These are phyloP conservation scores for Eufriesea mexicana DNA, from an alignment of 1,140 invertebrate species.

Conservation along the genomic window DNA sequence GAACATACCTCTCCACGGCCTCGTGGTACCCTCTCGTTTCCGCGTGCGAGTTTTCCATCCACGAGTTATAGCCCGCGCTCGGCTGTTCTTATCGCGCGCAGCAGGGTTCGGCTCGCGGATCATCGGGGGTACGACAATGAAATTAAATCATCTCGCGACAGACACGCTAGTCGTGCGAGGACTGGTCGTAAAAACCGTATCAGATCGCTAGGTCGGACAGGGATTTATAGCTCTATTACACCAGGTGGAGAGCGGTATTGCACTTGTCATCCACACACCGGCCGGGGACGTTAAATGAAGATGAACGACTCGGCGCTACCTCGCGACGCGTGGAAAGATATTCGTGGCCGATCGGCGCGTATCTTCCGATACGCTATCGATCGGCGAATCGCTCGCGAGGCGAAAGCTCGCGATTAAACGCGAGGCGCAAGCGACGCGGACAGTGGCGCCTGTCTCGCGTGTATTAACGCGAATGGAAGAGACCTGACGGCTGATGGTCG, in stretches of 20 bases:
- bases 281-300: conserved; percentile 1
- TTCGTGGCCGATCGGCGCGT: conserved; percentile 25
- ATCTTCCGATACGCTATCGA: conserved; percentile 68
- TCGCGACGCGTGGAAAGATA: conserved; percentile 15
- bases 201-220: neutral
- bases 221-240: conserved; percentile 23
- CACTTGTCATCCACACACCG: neutral
- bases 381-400: conserved; percentile 63
- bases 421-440: conserved; percentile 50
- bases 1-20: neutral
- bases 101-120: too few relatives aligned
- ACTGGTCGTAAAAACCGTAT: neutral
- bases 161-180: neutral
- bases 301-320: neutral
- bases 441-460: conserved; percentile 49
- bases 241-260: neutral
- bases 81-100: too few relatives aligned
- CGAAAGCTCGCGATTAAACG: conserved; percentile 71
- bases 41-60: too few relatives aligned
- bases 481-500: conserved; percentile 34
- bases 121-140: neutral
- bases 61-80: too few relatives aligned
- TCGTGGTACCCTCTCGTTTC: too few relatives aligned
- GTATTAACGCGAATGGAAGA: conserved; percentile 58
- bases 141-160: neutral